Evolutionary conservation across 2,797 vertebrate species (phyloP), one percentile per base, ranked within the genome.

Genomic region (Oryzias dopingdopingensis): DNA sequence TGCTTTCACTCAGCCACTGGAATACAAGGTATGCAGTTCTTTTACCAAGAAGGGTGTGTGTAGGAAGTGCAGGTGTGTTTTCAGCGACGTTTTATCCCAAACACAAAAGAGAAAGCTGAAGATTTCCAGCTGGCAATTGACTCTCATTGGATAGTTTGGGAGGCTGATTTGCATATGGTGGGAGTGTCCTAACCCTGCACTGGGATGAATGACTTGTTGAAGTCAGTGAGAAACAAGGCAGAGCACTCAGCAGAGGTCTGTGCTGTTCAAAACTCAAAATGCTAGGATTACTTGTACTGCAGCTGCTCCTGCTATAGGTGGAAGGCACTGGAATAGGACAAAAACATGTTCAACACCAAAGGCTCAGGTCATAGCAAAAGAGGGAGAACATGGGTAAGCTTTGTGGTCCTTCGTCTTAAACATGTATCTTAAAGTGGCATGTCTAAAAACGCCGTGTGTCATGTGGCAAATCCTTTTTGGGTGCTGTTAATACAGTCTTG

Each of bases 371-470:
- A 85, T 74, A 76, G 78, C 47, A 86, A 81, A 78, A 86, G 72
- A 86, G 82, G 86, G 82, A 83, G 79, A 72, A 70, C 89, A 74
- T 92, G 90, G 92, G 92, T 93, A 82, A 90, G 91, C 91, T 69
- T 65, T 24, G 32, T 55, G 14, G 67, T 56, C 5, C 56, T 74
- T 76, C 10, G 17, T 20, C 76, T 72, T 49, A 1, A 59, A 23
- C 65, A 49, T 45, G 26, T 51, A 6, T 48, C 37, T 54, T 26
- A 14, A 50, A 52, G 13, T 45, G 24, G 5, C 1, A 51, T 41
- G 45, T 20, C 42, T 60, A 18, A 56, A 42, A 32, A 13, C 57
- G 2, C 13, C 8, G 40, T 64, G 26, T 29, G 7, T 29, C 26
- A 29, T 26, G 5, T 29, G 6, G 26, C 26, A n/a, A 22, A 24